These are phyloP conservation scores for Chymomyza fuscimana DNA, from an alignment of 2,888 invertebrate species.

Conservation along the genomic window DNA sequence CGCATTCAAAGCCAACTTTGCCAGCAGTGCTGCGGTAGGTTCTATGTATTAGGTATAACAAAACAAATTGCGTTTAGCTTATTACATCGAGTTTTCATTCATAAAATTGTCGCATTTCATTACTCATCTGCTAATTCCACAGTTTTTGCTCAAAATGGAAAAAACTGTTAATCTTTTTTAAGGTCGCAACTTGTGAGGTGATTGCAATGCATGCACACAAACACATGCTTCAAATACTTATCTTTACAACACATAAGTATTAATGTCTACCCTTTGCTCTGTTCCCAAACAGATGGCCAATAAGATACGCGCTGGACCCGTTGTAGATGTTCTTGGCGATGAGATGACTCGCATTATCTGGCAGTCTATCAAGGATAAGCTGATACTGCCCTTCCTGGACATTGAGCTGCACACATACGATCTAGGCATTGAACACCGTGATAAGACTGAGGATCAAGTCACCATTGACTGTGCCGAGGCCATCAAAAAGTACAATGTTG, in stretches of 20 bases:
- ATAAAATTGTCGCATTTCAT: background rate
- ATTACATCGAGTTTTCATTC: background rate
- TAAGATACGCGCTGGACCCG: slow-evolving; percentile 90
- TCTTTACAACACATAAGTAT: background rate
- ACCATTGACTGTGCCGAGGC: slow-evolving; percentile 98
- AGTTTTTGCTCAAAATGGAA: slow-evolving; percentile 22
- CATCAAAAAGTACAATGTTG: slow-evolving; percentile 97
- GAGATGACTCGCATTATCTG: slow-evolving; percentile 99
- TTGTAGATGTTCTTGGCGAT: slow-evolving; percentile 96
- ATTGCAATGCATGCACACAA: slow-evolving; percentile 18
- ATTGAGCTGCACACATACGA: slow-evolving; percentile 96
- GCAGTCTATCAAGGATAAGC: slow-evolving; percentile 98
- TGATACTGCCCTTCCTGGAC: slow-evolving; percentile 97
- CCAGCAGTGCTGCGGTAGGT: slow-evolving; percentile 56
- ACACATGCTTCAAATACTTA: background rate
- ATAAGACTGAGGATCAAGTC: slow-evolving; percentile 95
- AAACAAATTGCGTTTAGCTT: slow-evolving; percentile 60
- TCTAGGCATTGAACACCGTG: slow-evolving; percentile 96
- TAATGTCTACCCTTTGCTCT: slow-evolving; percentile 21
- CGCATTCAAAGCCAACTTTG: slow-evolving; percentile 55
- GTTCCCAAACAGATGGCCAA: slow-evolving; percentile 76
- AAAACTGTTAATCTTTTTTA: too few relatives aligned
- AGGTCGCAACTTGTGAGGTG: slow-evolving; percentile 37
- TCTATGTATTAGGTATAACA: slow-evolving; percentile 3
- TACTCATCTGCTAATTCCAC: slow-evolving; percentile 15